These are phyloP conservation scores for Lerema accius DNA, from an alignment of 1,140 invertebrate species.

Conservation along the genomic window DNA sequence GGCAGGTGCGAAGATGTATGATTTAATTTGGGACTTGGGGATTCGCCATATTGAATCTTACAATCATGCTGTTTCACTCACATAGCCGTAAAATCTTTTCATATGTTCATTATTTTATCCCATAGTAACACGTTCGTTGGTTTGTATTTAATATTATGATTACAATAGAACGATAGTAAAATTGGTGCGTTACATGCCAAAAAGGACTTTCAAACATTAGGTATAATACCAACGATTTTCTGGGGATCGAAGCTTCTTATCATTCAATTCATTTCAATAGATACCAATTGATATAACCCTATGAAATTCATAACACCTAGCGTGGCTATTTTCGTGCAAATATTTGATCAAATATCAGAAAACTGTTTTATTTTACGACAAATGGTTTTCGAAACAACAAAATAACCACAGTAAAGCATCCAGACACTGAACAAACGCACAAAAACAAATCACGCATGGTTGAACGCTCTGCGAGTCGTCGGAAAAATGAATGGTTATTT, in stretches of 20 bases:
- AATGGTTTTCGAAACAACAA: constrained; percentile 71
- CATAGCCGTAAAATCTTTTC: constrained; percentile 57
- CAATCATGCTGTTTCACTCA: constrained; percentile 44
- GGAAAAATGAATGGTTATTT: constrained; percentile 79
- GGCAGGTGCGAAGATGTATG: constrained; percentile 75
- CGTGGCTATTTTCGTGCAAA: constrained; percentile 47
- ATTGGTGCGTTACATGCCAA: too few species aligned
- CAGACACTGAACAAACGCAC: constrained; percentile 78
- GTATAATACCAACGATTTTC: too few species aligned
- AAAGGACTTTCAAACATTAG: too few species aligned
- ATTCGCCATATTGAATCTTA: constrained; percentile 77
- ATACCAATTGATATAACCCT: too few species aligned
- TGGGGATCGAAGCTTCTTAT: too few species aligned
- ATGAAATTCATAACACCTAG: constrained; percentile 50
- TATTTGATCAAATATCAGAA: constrained; percentile 65
- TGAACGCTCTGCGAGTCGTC: constrained; percentile 63
- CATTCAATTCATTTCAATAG: too few species aligned
- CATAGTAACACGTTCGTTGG: constrained; percentile 42
- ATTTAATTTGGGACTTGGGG: constrained; percentile 82
- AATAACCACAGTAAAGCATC: constrained; percentile 72
- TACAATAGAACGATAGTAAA: too few species aligned
- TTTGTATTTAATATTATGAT: constrained; percentile 41
- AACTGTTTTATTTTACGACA: constrained; percentile 73
- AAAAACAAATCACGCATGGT: constrained; percentile 79
- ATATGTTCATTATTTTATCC: constrained; percentile 39